A percentile compares a stretch with the other conserved stretches of the same genome.
Evolutionary conservation across 2,113 vertebrate species (phyloP).

Genomic region (Cyprinus carpio): DNA sequence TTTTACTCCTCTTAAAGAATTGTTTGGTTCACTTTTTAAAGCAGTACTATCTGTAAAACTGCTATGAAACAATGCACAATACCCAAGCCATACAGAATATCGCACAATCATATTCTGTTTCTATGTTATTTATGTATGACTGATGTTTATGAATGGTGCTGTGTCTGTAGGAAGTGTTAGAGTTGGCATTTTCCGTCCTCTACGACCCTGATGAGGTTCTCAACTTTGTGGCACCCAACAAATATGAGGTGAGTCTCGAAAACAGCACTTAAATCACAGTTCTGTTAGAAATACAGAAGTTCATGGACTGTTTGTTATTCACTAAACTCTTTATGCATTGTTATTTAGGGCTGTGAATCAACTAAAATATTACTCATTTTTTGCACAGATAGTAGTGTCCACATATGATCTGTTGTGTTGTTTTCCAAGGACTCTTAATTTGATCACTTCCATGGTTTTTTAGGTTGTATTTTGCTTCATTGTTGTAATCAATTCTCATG

Average conservation of each 20-base stretch:
- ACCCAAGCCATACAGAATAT: too few species aligned
- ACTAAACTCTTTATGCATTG: neutral
- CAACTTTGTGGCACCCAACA: slow-evolving; percentile 99
- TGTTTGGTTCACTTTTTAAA: neutral
- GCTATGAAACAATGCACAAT: too few species aligned
- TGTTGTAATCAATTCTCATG: too few species aligned
- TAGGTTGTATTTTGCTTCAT: too few species aligned
- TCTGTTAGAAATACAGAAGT: neutral
- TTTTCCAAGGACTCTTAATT: too few species aligned
- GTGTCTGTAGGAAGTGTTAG: slow-evolving; percentile 86
- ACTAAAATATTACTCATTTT: too few species aligned
- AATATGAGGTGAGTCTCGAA: slow-evolving; percentile 87
- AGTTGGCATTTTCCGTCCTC: slow-evolving; percentile 95
- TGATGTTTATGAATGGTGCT: too few species aligned
- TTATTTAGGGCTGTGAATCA: neutral
- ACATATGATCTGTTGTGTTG: too few species aligned
- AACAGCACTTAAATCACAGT: neutral
- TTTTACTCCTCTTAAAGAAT: neutral
- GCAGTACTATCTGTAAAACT: neutral
- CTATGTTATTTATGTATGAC: neutral
- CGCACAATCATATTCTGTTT: neutral
- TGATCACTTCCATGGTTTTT: too few species aligned
- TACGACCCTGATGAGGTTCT: slow-evolving; percentile 96
- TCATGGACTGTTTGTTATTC: neutral
- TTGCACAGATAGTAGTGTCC: too few species aligned